A percentile compares a stretch with the other conserved stretches of the same genome.
These are phyloP conservation scores for Porites australiensis DNA, from an alignment of 64 coral and sea anemone genomes.

Conservation along the genomic window DNA sequence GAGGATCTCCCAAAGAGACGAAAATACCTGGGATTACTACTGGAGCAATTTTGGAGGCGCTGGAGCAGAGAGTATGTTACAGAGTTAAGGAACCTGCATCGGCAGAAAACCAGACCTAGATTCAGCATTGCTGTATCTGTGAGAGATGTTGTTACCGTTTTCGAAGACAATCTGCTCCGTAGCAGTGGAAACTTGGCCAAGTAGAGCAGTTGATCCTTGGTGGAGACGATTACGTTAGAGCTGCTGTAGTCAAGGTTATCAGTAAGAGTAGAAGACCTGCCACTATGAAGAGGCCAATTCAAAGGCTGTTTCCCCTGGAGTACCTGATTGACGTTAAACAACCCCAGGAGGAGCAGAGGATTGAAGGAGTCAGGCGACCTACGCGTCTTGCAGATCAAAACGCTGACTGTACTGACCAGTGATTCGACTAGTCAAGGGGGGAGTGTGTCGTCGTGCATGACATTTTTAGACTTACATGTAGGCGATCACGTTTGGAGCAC, in stretches of 20 bases:
- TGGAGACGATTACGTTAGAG: neutral
- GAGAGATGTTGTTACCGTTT: constrained; percentile 12
- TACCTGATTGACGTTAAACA: too few relatives aligned
- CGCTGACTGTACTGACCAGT: too few relatives aligned
- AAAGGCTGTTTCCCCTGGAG: constrained; percentile 26
- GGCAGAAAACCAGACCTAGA: neutral
- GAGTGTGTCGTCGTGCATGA: too few relatives aligned
- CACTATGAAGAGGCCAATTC: neutral
- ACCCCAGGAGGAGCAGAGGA: too few relatives aligned
- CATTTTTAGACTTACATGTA: too few relatives aligned
- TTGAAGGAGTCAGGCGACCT: too few relatives aligned
- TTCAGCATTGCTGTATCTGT: neutral
- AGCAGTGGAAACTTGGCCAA: constrained; percentile 1
- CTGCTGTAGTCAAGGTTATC: neutral
- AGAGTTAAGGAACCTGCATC: neutral
- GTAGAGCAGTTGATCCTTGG: constrained; percentile 15
- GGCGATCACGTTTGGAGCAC: too few relatives aligned
- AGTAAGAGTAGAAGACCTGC: neutral
- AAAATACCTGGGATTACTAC: neutral
- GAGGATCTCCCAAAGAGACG: neutral
- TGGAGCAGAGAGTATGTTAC: constrained; percentile 27
- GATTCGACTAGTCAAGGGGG: too few relatives aligned
- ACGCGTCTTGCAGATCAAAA: too few relatives aligned
- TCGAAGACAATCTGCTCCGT: neutral
- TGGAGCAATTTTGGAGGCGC: neutral